Conservation (phyloP, 2,797 vertebrate species). For the Onychomys torridus region DNA sequence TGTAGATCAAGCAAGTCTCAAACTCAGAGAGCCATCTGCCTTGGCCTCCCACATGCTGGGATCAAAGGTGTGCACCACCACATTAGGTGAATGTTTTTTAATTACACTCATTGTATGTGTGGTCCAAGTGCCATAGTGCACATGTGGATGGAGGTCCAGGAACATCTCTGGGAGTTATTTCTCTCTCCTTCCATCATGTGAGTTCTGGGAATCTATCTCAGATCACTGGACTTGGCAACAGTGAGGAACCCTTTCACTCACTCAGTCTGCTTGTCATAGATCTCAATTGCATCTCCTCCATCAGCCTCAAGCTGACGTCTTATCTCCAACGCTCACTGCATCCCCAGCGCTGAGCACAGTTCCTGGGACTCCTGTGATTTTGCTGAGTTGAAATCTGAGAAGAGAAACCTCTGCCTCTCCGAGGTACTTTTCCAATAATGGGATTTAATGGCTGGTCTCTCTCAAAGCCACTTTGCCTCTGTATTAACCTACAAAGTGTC, state of each 20-base stretch:
- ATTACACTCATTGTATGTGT: neutral
- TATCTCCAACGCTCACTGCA: neutral
- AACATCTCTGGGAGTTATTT: neutral
- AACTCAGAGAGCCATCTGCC: neutral
- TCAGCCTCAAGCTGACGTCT: neutral
- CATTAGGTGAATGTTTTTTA: neutral
- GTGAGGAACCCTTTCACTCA: neutral
- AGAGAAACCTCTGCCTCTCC: constrained; percentile 11
- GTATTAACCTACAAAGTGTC: neutral
- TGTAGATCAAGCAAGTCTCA: neutral
- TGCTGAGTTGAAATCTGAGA: constrained; percentile 45
- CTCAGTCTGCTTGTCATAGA: neutral
- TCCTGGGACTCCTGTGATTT: neutral
- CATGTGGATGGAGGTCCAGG: neutral
- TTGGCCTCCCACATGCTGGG: neutral
- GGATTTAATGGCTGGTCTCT: neutral
- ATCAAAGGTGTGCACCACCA: neutral
- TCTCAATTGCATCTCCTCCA: neutral
- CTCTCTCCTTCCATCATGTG: neutral
- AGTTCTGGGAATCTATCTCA: neutral
- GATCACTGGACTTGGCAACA: neutral
- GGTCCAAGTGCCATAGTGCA: too few species aligned
- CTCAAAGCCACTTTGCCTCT: constrained; percentile 11
- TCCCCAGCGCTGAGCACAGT: neutral
- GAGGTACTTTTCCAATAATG: constrained; percentile 10